Conservation (phyloP, 2,888 invertebrate species). For the Habrosyne pyritoides region DNA sequence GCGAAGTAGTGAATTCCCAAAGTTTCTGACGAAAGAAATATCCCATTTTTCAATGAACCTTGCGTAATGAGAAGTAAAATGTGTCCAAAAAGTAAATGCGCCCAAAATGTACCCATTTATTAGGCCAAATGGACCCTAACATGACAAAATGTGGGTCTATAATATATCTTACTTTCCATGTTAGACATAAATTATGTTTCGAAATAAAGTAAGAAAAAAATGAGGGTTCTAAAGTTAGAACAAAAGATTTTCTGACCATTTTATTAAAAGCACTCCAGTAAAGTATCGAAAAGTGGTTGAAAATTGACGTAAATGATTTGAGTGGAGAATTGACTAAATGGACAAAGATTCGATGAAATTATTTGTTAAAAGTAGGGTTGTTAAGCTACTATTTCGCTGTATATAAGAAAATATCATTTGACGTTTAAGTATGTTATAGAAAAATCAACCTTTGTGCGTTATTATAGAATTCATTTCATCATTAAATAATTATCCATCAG, state of each 20-base stretch:
- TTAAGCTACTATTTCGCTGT: too few species aligned
- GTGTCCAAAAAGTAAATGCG: not conserved
- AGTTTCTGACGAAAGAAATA: not conserved
- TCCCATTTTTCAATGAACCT: not conserved
- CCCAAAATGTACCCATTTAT: not conserved
- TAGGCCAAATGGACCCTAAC: not conserved
- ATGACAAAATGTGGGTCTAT: not conserved
- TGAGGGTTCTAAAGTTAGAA: too few species aligned
- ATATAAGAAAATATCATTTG: too few species aligned
- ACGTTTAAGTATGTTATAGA: too few species aligned
- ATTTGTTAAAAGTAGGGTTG: not conserved
- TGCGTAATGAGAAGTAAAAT: not conserved
- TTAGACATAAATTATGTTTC: too few species aligned
- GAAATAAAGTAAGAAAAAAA: too few species aligned
- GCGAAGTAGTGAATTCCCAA: not conserved
- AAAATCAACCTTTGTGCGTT: too few species aligned
- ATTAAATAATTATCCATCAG: too few species aligned
- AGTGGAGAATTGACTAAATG: not conserved
- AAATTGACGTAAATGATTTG: not conserved
- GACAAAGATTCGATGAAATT: too few species aligned
- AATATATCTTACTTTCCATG: too few species aligned
- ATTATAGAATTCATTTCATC: too few species aligned
- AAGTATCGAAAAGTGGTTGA: not conserved
- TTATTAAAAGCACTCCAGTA: not conserved
- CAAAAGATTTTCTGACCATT: not conserved